phyloP scores from a whole-genome alignment of 2,888 invertebrate species.

The Xestoiulus laeticollis region DNA sequence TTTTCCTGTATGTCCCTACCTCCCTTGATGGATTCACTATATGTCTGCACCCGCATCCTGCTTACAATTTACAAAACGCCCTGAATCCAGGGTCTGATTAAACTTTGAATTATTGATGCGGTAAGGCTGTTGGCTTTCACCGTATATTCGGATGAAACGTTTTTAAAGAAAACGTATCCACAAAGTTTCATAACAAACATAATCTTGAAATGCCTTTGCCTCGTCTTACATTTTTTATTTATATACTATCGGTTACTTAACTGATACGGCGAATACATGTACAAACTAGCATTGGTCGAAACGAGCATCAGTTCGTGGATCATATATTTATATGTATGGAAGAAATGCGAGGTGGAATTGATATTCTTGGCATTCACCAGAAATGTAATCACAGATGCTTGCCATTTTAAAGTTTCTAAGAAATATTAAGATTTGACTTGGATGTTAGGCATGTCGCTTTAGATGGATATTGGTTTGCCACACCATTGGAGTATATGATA shows the following conservation, averaged over 20 bases:
- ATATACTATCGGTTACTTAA: neutral
- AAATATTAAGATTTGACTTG: neutral
- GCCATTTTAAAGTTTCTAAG: neutral
- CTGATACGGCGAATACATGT: neutral
- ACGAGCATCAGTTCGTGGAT: neutral
- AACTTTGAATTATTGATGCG: slow-evolving; percentile 37
- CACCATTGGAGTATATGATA: neutral
- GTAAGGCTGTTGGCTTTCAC: neutral
- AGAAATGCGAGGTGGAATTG: neutral
- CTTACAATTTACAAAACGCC: neutral
- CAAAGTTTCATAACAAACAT: neutral
- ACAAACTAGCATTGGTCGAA: neutral
- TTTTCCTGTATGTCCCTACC: neutral
- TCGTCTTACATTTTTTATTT: neutral
- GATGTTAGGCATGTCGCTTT: neutral
- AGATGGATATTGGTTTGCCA: slow-evolving; percentile 33
- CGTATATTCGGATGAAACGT: neutral
- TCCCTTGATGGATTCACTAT: neutral
- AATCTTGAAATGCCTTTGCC: neutral
- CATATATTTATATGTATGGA: no score
- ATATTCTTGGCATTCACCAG: slow-evolving; percentile 15
- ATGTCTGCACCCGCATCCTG: neutral
- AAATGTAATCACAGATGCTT: slow-evolving; percentile 10
- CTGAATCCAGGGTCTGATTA: slow-evolving; percentile 36
- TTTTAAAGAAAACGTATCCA: slow-evolving; percentile 3